These are phyloP conservation scores for Salvelinus namaycush DNA, from an alignment of 2,113 vertebrate species.

Conservation along the genomic window DNA sequence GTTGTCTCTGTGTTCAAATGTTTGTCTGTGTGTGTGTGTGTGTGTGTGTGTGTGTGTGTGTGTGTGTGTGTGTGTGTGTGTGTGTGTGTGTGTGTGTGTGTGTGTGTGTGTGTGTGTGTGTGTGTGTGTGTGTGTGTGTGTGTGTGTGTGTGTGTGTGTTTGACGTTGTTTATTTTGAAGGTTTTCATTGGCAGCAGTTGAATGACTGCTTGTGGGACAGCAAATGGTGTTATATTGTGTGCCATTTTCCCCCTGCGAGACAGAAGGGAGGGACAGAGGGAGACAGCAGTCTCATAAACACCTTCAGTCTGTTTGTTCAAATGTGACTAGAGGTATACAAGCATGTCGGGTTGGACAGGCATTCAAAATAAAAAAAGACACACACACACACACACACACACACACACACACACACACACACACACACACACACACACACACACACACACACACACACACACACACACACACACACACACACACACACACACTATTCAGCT, in stretches of 20 bases:
- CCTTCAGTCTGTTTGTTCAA: conserved; percentile 71
- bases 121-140: too few species aligned
- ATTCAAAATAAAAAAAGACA: conserved; percentile 55
- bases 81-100: not conserved
- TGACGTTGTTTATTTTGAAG: conserved; percentile 36
- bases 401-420: conserved; percentile 21
- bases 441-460: not conserved
- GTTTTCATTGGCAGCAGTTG: conserved; percentile 46
- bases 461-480: not conserved
- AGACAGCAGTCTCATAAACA: conserved; percentile 67
- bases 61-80: too few species aligned
- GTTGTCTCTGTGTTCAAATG: too few species aligned
- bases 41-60: too few species aligned
- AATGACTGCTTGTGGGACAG: conserved; percentile 39
- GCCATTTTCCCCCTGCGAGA: conserved; percentile 52
- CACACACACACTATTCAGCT: conserved; percentile 33
- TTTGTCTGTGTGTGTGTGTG: not conserved
- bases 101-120: not conserved
- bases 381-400: conserved; percentile 4
- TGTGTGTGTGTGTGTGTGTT: not conserved
- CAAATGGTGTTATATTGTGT: conserved; percentile 66
- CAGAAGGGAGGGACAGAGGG: conserved; percentile 25
- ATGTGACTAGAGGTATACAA: conserved; percentile 53
- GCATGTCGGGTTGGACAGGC: conserved; percentile 43
- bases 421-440: conserved; percentile 6